Evolutionary conservation across 53 echinoderm and acorn worm species (phyloP), one percentile per base, ranked within the genome.

Genomic region (Apostichopus leukothele): DNA sequence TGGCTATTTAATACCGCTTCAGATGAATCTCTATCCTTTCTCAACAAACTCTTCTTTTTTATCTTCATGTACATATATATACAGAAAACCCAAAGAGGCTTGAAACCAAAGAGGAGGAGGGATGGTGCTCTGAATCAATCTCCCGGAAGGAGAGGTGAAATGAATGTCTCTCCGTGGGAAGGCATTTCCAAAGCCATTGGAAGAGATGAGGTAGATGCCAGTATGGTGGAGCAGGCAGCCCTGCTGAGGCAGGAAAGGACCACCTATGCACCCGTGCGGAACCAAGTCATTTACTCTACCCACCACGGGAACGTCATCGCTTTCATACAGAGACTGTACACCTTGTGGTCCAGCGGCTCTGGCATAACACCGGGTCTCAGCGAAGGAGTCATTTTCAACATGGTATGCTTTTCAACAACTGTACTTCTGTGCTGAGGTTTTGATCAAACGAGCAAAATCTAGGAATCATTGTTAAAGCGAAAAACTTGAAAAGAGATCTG

Each of bases 151-250:
- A 18, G 18, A 19, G 71, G 18, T 71, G 18, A n/a, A 19, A 19
- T n/a, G 5, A 71, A 18, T 16, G 71, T n/a, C 6, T 71, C 71
- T 3, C 18, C 4, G 6, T 19, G 13, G 71, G 71, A 19, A n/a
- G 71, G 71, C 14, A 4, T 1, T 19, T 16, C 6, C 13, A 14
- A 14, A 16, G 16, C 71, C 16, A 18, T 19, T 19, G 71, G 71
- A 18, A 71, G 16, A 6, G 84, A 84, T 60, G 84, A 84, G 61
- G 14, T 59, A 13, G 84, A 84, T 22, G 61, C 84, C 14, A 60
- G 84, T 63, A 84, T 84, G 84, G 84, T 61, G 1, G 84, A 84
- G 27, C 84, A 84, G 25, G 84, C 21, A 5, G 25, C 27, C 1
- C 66, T 84, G 12, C 39, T 84, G 8, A 6, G 21, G 1, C 52